Evolutionary conservation across 1,140 invertebrate species (phyloP), one percentile per base, ranked within the genome.

Genomic region (Drosophila equinoxialis): DNA sequence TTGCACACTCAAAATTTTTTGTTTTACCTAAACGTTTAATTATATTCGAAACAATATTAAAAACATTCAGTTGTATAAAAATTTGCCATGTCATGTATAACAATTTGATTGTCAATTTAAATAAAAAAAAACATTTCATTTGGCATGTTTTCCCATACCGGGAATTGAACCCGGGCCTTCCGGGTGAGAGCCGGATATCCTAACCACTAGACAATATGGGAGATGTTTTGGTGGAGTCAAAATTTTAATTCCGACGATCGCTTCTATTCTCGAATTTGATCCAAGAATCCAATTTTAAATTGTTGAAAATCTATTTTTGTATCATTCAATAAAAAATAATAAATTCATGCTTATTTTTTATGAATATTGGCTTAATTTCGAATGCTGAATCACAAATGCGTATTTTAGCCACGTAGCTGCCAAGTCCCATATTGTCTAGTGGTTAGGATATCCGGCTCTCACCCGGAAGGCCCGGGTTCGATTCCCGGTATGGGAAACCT

Each of bases 361-460:
- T 20, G 6, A 20, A 23, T 7, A 6, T 17, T 7, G 14, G 4
- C 14, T 6, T 17, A 11, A 23, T 6, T 51, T 20, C 3, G 8
- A 51, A 11, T 51, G 7, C 7, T 5, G 17, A 51, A 51, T 20
- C 2, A 23, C 8, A 23, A 51, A 51, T 1, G 1, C 7, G 17
- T 1, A 10, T 8, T 45, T 41, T 48, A 59, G 1, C 51, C n/a
- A 0, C 0, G 0, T 0, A 0, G 0, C 0, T 2, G 0, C 0
- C 20, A 76, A 3, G 14, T 93, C 93, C 94, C 93, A 93, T 94
- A 94, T 94, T 93, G 94, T 94, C 95, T 96, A 96, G 95, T 96
- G 95, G 95, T 94, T 96, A 96, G 95, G 95, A 96, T 96, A 95
- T 94, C 95, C 95, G 95, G 95, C 95, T 96, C 94, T 96, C 95